phyloP scores from a whole-genome alignment of 2,113 vertebrate genomes.

The Dipodomys ordii region DNA sequence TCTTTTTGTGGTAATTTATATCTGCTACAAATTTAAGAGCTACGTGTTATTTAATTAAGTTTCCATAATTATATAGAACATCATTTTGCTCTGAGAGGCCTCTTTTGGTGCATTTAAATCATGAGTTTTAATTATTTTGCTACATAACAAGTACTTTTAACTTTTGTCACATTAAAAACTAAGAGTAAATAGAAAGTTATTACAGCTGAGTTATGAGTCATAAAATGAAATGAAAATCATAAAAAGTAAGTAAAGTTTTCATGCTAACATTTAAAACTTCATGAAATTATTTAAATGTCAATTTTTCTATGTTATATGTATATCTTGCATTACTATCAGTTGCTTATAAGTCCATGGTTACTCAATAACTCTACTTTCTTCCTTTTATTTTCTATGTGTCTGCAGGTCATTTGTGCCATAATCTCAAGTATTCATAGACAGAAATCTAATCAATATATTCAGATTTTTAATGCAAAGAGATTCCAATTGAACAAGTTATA shows the following conservation, averaged over 20 bases:
- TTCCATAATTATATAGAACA: slow-evolving; percentile 64
- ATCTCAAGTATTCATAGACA: not conserved
- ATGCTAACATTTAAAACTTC: not conserved
- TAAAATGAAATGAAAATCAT: slow-evolving; percentile 7
- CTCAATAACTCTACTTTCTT: not conserved
- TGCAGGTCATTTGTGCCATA: not conserved
- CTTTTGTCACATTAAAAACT: slow-evolving; percentile 55
- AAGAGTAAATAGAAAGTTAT: slow-evolving; percentile 42
- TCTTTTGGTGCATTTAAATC: slow-evolving; percentile 55
- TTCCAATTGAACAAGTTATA: too few species aligned
- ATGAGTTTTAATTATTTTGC: slow-evolving; percentile 70
- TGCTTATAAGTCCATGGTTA: not conserved
- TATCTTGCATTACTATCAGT: not conserved
- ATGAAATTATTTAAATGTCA: not conserved
- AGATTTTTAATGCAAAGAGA: too few species aligned
- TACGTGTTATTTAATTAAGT: slow-evolving; percentile 68
- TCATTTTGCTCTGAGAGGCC: slow-evolving; percentile 57
- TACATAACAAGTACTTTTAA: slow-evolving; percentile 43
- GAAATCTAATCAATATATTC: not conserved
- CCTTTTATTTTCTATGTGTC: not conserved
- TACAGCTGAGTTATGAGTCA: slow-evolving; percentile 5
- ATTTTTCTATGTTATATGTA: not conserved
- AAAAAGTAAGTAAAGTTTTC: not conserved
- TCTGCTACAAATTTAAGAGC: slow-evolving; percentile 44
- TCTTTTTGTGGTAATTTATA: slow-evolving; percentile 60